phyloP scores from a whole-genome alignment of 2,888 invertebrate genomes.

The Palloptera scutellata region DNA sequence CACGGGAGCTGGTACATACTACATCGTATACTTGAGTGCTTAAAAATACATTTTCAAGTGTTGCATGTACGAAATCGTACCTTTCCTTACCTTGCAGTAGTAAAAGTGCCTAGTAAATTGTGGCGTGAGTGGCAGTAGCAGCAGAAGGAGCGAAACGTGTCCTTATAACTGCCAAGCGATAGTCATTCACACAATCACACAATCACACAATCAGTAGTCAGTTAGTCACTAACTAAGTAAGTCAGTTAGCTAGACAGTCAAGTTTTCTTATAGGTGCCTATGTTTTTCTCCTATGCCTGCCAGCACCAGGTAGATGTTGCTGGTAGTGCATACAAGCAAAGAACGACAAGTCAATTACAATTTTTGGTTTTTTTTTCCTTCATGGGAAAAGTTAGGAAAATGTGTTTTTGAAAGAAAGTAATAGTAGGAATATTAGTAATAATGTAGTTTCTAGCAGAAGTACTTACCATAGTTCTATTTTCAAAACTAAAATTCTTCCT shows the following conservation, averaged over 20 bases:
- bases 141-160: background rate
- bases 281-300: no score
- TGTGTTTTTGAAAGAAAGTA: background rate
- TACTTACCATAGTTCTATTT: background rate
- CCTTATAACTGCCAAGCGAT: no score
- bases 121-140: background rate
- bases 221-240: no score
- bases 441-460: no score
- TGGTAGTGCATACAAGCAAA: background rate
- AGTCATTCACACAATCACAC: no score
- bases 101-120: background rate
- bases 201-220: no score
- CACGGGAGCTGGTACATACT: no score
- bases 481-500: background rate
- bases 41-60: background rate
- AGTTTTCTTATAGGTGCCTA: no score
- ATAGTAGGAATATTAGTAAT: no score
- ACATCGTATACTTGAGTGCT: no score
- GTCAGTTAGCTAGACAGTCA: no score
- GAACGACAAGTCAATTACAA: constrained; percentile 5
- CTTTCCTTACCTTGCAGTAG: background rate
- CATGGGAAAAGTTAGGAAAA: background rate
- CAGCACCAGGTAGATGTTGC: no score
- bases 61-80: background rate
- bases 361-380: background rate